Base-by-base conservation (phyloP, 2,113 vertebrate genomes). In the Etia nguti region DNA sequence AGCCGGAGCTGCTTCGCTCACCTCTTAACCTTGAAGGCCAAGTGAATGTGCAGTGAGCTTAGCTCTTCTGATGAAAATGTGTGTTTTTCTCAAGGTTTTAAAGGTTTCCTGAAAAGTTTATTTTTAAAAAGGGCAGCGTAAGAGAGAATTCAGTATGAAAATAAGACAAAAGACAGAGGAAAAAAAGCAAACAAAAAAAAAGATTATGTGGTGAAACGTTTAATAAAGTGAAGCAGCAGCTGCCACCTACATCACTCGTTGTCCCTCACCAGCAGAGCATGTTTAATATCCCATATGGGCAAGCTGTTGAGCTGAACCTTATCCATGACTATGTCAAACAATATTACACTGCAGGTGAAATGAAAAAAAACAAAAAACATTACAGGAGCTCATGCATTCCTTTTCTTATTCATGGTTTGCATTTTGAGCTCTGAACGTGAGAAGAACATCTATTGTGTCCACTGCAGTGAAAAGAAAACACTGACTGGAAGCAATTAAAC, bases 1-100 rank as follows among this genome's bases (percentile, higher is more conserved):
- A 92, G 90, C 89, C 86, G 48, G 87, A 85, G 85, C 86, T 92
- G 81, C 91, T 90, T 93, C 80, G 89, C 79, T 92, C 84, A 89
- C 89, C 89, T 88, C 80, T 87, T 85, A 85, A 88, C 91, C 86
- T 92, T 86, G 60, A 91, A 82, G 87, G 77, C 79, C 83, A 89
- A 89, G 81, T 83, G 12, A 87, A 60, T 68, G 60, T 80, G 79
- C 68, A 50, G 73, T 16, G 38, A 26, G 68, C 31, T 75, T 46
- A 68, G 80, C 55, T 57, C 48, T 26, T 81, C 68, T 48, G 59
- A 79, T 65, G 46, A 50, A 54, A 34, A 4, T 48, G 34, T 85
- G 83, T 81, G 22, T 59, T n/a, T 56, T 54, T 8, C 41, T 68
- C 62, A 68, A 68, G 34, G 34, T 68, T 68, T 68, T 38, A 68